phyloP scores from a whole-genome alignment of 2,888 invertebrate genomes.

The Limenitis arthemis region DNA sequence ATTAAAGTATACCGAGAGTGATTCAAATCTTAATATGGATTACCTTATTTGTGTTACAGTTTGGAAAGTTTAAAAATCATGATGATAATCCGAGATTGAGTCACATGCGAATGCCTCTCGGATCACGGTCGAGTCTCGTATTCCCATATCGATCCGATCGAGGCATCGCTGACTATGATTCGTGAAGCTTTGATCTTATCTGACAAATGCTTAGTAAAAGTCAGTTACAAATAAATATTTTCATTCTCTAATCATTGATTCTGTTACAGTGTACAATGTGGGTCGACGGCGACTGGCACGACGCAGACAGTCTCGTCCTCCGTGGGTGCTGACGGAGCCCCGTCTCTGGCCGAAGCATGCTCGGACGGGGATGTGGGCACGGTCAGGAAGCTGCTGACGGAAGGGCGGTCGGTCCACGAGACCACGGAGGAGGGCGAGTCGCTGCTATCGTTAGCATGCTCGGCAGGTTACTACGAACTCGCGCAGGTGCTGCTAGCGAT shows the following conservation, averaged over 20 bases:
- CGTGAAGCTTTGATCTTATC: slow-evolving; percentile 70
- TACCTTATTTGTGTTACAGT: slow-evolving; percentile 4
- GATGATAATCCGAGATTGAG: slow-evolving; percentile 77
- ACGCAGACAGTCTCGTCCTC: slow-evolving; percentile 68
- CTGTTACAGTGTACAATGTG: slow-evolving; percentile 56
- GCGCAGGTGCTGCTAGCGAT: slow-evolving; percentile 97
- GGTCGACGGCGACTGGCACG: slow-evolving; percentile 56
- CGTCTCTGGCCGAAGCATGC: slow-evolving; percentile 92
- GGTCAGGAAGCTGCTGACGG: slow-evolving; percentile 91
- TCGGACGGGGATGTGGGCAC: slow-evolving; percentile 95
- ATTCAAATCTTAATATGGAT: slow-evolving; percentile 1
- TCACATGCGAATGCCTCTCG: slow-evolving; percentile 42
- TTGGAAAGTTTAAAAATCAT: slow-evolving; percentile 28
- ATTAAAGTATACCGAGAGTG: background rate
- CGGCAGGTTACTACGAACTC: slow-evolving; percentile 97
- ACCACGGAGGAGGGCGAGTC: slow-evolving; percentile 98
- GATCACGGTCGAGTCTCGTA: slow-evolving; percentile 41
- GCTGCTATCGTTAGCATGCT: slow-evolving; percentile 94
- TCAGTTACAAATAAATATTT: background rate
- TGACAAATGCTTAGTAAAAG: slow-evolving; percentile 32
- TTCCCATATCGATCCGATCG: slow-evolving; percentile 46
- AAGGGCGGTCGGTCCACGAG: slow-evolving; percentile 95
- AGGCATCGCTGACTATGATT: slow-evolving; percentile 52
- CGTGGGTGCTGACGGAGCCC: slow-evolving; percentile 69
- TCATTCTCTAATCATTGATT: background rate